Evolutionary conservation across 2,797 vertebrate genomes (phyloP), one percentile per base, ranked within the genome.

Genomic region (Trachurus trachurus): DNA sequence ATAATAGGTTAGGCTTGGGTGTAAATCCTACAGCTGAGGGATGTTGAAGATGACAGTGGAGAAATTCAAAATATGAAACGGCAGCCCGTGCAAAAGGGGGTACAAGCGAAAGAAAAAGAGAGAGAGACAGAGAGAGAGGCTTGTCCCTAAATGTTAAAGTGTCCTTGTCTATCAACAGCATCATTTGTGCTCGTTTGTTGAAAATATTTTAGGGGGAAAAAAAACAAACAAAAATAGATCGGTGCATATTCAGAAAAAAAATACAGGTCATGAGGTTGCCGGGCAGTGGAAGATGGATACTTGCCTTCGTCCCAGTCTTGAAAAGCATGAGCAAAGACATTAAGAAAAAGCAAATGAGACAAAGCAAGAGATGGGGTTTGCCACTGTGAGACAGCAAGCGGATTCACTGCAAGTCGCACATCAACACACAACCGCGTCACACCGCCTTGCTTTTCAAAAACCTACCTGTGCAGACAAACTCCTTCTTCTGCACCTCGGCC

Each of bases 401-500:
- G 26, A 52, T 21, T 13, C 49, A 47, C 7, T 47, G 45, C 6
- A 69, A 65, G 66, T 72, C 61, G 8, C 10, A 34, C 6, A 49
- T 22, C n/a, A 42, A 70, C 66, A 50, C 37, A 74, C 39, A 68
- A 26, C 11, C 17, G 54, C 47, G 56, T 21, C 47, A 60, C 19
- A n/a, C 9, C 42, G 12, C 26, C 6, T 22, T 31, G 9, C 17
- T 7, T 40, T 50, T 19, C 0, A 16, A 26, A 26, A 26, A 65
- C 90, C 95, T 96, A 99, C 98, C 98, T 40, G 96, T 94, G 94
- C 98, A 99, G 87, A 96, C 93, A 86, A 99, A 99, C 90, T 99
- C 98, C 74, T 97, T 96, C 88, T 99, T 99, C 82, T 99, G 97
- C 69, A 99, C 98, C 94, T 99, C 98, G 0, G 98, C 98, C 9